Evolutionary conservation across 2,888 invertebrate species (phyloP).

Genomic region (Achlya flavicornis): DNA sequence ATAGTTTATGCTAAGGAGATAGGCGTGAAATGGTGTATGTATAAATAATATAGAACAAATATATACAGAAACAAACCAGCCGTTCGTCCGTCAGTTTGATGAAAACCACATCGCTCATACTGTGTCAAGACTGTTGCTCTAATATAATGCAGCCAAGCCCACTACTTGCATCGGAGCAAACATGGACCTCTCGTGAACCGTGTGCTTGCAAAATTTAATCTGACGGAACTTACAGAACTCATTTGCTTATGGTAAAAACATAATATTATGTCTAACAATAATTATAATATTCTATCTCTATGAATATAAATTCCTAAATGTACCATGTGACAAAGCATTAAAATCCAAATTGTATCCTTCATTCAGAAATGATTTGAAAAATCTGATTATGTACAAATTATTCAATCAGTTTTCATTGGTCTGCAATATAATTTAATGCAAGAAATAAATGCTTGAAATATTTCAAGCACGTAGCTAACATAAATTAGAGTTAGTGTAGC

Average conservation of each 20-base stretch:
- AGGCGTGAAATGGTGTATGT: too few relatives aligned
- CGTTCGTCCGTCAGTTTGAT: not conserved
- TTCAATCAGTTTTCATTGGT: not conserved
- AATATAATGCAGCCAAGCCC: conserved; percentile 4
- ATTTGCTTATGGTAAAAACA: not conserved
- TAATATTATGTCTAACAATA: not conserved
- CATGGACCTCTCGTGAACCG: not conserved
- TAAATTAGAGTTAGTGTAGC: not conserved
- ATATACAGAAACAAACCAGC: not conserved
- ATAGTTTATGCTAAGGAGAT: too few relatives aligned
- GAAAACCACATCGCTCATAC: conserved; percentile 7
- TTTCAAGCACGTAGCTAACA: not conserved
- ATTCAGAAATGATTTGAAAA: not conserved
- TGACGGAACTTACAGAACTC: not conserved
- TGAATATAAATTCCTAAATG: too few relatives aligned
- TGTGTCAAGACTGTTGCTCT: not conserved
- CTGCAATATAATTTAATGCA: not conserved
- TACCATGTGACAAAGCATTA: too few relatives aligned
- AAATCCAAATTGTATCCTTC: too few relatives aligned
- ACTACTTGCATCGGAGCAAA: not conserved
- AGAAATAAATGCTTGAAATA: not conserved
- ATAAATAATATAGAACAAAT: too few relatives aligned
- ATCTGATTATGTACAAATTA: not conserved
- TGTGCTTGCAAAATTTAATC: conserved; percentile 4
- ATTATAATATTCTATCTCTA: too few relatives aligned